phyloP scores from a whole-genome alignment of 2,888 invertebrate species.

The Himalopsyche tibetana region DNA sequence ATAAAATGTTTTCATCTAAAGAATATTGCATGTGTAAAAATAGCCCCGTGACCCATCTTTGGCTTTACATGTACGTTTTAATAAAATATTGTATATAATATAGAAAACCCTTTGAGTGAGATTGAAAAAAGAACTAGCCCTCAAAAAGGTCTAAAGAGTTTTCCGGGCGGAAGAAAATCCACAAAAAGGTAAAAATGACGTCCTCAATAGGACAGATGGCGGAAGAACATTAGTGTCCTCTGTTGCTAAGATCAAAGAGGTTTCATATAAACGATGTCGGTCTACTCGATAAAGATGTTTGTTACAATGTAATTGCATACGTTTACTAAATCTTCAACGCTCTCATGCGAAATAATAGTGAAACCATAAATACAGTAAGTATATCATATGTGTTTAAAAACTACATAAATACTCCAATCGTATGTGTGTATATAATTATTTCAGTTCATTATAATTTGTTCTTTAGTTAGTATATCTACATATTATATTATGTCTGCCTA shows the following conservation, averaged over 20 bases:
- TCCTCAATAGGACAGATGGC: constrained; percentile 34
- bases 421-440: too few relatives aligned
- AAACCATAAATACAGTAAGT: neutral
- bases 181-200: constrained; percentile 34
- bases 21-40: neutral
- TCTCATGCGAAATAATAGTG: neutral
- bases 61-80: constrained; percentile 26
- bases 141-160: constrained; percentile 26
- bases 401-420: too few relatives aligned
- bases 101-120: constrained; percentile 26
- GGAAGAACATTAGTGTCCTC: constrained; percentile 34
- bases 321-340: constrained; percentile 10
- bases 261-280: constrained; percentile 30
- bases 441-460: too few relatives aligned
- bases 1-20: neutral
- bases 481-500: too few relatives aligned
- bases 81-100: constrained; percentile 11
- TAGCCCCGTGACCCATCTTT: neutral
- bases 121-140: constrained; percentile 24
- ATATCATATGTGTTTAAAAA: too few relatives aligned
- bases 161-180: constrained; percentile 30
- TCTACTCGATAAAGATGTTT: constrained; percentile 9
- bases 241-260: constrained; percentile 34
- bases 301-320: constrained; percentile 26
- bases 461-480: too few relatives aligned